phyloP scores from a whole-genome alignment of 2,113 vertebrate species.

The Thryonomys swinderianus region DNA sequence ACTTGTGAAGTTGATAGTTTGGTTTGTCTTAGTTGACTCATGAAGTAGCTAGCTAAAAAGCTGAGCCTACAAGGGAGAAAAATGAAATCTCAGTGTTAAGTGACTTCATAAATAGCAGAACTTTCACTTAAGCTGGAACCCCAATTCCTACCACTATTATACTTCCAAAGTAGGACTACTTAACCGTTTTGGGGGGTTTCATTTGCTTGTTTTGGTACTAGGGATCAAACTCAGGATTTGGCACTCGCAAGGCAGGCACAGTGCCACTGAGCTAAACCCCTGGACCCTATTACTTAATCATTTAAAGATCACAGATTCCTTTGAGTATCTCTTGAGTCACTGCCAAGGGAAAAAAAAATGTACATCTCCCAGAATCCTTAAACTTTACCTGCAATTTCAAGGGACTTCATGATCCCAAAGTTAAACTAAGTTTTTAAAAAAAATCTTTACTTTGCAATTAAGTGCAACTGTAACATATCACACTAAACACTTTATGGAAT shows the following conservation, averaged over 20 bases:
- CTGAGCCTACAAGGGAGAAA: not conserved
- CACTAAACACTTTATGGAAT: not conserved
- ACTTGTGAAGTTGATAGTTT: not conserved
- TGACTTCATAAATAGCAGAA: not conserved
- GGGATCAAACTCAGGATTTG: no score
- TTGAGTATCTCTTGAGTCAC: slow-evolving; percentile 16
- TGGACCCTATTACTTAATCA: not conserved
- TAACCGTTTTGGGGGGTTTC: no score
- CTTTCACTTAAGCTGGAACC: not conserved
- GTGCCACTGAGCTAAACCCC: no score
- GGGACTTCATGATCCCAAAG: not conserved
- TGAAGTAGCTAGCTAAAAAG: not conserved
- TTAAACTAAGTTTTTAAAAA: slow-evolving; percentile 3
- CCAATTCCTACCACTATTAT: not conserved
- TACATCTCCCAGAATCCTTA: not conserved
- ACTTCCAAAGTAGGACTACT: slow-evolving; percentile 13
- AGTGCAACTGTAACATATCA: slow-evolving; percentile 40
- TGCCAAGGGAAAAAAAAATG: not conserved
- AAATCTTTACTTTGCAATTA: not conserved
- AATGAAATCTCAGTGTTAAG: not conserved
- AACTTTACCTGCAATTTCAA: not conserved
- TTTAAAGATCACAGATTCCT: slow-evolving; percentile 34
- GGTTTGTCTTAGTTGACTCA: not conserved
- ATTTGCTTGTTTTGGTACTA: no score
- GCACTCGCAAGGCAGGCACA: no score